phyloP scores from a whole-genome alignment of 2,797 vertebrate genomes.

The Channallabes apus region DNA sequence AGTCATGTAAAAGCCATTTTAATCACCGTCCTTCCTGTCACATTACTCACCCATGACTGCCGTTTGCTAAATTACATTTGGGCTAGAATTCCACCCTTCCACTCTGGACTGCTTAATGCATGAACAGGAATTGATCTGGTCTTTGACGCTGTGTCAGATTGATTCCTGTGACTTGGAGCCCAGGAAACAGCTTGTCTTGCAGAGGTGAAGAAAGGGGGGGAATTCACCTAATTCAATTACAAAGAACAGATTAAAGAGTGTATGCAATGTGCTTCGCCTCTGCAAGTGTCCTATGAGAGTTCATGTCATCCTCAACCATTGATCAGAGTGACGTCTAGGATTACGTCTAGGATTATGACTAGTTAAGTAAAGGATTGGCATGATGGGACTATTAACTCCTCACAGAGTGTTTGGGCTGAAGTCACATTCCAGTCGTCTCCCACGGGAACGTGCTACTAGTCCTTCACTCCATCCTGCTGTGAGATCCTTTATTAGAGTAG shows the following conservation, averaged over 20 bases:
- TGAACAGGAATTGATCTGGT: constrained; percentile 59
- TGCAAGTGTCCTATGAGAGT: constrained; percentile 31
- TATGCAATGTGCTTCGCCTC: constrained; percentile 25
- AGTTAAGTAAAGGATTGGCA: constrained; percentile 5
- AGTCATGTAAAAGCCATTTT: constrained; percentile 53
- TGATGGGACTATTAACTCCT: constrained; percentile 28
- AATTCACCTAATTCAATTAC: constrained; percentile 45
- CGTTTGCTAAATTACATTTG: constrained; percentile 53
- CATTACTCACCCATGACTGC: constrained; percentile 50
- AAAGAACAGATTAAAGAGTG: constrained; percentile 37
- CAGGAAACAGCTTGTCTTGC: constrained; percentile 26
- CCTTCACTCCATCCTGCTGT: background rate
- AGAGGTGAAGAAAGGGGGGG: constrained; percentile 28
- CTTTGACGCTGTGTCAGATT: constrained; percentile 56
- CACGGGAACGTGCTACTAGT: background rate
- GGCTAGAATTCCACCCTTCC: constrained; percentile 51
- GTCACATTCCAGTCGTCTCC: constrained; percentile 44
- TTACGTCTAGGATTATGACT: too few species aligned
- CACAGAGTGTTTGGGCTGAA: constrained; percentile 39
- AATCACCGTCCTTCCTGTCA: constrained; percentile 58
- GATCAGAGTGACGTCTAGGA: constrained; percentile 32
- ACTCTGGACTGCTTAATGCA: constrained; percentile 59
- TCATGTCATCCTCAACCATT: constrained; percentile 18
- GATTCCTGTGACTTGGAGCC: constrained; percentile 39
- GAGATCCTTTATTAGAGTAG: background rate